phyloP scores from a whole-genome alignment of 2,888 invertebrate species.

The Malacosoma neustria region DNA sequence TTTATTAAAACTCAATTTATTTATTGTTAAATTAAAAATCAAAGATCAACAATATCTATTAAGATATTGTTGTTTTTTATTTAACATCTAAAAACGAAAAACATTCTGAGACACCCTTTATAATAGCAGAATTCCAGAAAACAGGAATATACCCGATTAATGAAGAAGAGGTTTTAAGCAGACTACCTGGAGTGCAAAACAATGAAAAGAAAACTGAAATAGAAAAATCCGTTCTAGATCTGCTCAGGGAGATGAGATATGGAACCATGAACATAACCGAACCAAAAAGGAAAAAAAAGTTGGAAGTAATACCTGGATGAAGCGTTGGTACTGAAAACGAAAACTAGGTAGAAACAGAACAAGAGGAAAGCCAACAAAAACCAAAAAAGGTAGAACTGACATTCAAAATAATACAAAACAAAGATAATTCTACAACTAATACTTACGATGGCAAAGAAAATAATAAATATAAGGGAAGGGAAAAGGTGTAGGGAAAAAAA shows the following conservation, averaged over 20 bases:
- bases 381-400: constrained; percentile 9
- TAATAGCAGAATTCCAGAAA: constrained; percentile 2
- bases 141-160: constrained; percentile 1
- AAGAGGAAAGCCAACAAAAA: constrained; percentile 8
- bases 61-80: too few relatives aligned
- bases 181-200: neutral
- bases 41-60: too few relatives aligned
- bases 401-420: constrained; percentile 10
- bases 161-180: constrained; percentile 2
- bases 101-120: too few relatives aligned
- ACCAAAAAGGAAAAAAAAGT: constrained; percentile 6
- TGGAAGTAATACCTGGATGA: constrained; percentile 5
- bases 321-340: constrained; percentile 7
- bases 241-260: constrained; percentile 6
- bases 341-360: constrained; percentile 1
- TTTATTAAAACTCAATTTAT: too few relatives aligned
- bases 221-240: constrained; percentile 3
- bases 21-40: too few relatives aligned
- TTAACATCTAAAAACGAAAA: too few relatives aligned
- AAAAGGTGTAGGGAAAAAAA: constrained; percentile 11
- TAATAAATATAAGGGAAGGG: constrained; percentile 10
- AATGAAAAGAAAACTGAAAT: constrained; percentile 3
- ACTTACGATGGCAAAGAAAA: constrained; percentile 9
- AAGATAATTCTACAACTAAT: constrained; percentile 9
- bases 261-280: neutral